These are phyloP conservation scores for Gibbula magus DNA, from an alignment of 2,888 invertebrate species.

Conservation along the genomic window DNA sequence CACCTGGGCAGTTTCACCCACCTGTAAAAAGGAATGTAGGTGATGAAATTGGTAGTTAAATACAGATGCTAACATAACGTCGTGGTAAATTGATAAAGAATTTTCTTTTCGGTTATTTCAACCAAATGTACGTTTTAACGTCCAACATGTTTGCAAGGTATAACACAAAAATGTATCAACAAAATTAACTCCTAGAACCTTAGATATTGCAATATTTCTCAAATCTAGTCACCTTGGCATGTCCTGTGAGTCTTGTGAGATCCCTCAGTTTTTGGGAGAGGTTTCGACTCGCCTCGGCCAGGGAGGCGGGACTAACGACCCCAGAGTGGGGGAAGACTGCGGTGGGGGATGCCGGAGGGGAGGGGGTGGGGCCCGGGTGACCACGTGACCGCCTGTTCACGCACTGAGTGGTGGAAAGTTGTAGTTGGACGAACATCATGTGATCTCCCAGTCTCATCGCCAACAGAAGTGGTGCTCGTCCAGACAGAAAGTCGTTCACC, in stretches of 20 bases:
- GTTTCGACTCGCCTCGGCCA: slow-evolving; percentile 93
- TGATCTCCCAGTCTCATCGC: slow-evolving; percentile 97
- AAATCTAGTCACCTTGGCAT: slow-evolving; percentile 17
- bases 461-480: slow-evolving; percentile 93
- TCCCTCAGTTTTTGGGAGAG: slow-evolving; percentile 87
- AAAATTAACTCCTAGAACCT: no score
- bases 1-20: slow-evolving; percentile 6
- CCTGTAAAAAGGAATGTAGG: background rate
- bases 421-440: slow-evolving; percentile 97
- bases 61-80: no score
- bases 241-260: slow-evolving; percentile 65
- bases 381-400: slow-evolving; percentile 29
- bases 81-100: no score
- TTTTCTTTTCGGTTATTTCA: no score
- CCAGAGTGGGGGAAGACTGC: slow-evolving; percentile 27
- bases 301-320: slow-evolving; percentile 81
- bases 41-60: no score
- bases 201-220: no score
- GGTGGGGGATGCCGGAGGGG: slow-evolving; percentile 33
- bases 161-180: no score
- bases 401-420: slow-evolving; percentile 83
- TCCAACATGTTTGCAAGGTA: no score
- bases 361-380: slow-evolving; percentile 24
- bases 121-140: no score
- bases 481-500: slow-evolving; percentile 96